These are phyloP conservation scores for Notarius quadriscutis DNA, from an alignment of 2,113 vertebrate genomes.

Conservation along the genomic window DNA sequence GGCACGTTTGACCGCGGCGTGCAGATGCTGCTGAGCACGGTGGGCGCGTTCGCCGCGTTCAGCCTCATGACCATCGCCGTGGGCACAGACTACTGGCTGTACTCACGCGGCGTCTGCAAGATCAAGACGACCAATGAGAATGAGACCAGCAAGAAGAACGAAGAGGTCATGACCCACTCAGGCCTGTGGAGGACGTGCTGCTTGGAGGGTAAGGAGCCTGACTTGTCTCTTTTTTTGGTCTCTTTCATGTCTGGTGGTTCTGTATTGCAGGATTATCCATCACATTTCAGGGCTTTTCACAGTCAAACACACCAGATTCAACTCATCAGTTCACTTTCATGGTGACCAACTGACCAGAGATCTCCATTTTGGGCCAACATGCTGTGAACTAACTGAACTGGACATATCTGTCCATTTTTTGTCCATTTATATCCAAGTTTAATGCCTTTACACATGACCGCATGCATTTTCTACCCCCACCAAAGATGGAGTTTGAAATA, in stretches of 20 bases:
- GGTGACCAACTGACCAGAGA: not conserved
- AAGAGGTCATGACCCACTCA: slow-evolving; percentile 99
- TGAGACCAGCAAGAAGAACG: slow-evolving; percentile 99
- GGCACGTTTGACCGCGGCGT: slow-evolving; percentile 99
- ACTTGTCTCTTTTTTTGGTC: not conserved
- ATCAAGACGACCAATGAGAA: slow-evolving; percentile 95
- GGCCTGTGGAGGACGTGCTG: slow-evolving; percentile 99
- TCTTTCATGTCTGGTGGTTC: not conserved
- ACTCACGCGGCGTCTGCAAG: slow-evolving; percentile 98
- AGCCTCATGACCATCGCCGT: slow-evolving; percentile 99
- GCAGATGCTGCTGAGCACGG: slow-evolving; percentile 99
- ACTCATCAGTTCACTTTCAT: not conserved
- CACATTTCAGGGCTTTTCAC: not conserved
- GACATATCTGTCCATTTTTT: not conserved
- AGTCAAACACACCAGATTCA: not conserved
- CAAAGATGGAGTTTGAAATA: not conserved
- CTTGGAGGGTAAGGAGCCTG: slow-evolving; percentile 86
- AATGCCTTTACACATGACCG: not conserved
- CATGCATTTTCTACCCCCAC: not conserved
- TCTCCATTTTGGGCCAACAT: not conserved
- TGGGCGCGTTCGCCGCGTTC: slow-evolving; percentile 99
- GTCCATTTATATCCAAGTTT: not conserved
- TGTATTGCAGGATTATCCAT: not conserved
- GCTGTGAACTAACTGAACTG: not conserved
- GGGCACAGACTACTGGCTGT: slow-evolving; percentile 99